These are phyloP conservation scores for Platypus cylindrus DNA, from an alignment of 2,888 invertebrate genomes.

Conservation along the genomic window DNA sequence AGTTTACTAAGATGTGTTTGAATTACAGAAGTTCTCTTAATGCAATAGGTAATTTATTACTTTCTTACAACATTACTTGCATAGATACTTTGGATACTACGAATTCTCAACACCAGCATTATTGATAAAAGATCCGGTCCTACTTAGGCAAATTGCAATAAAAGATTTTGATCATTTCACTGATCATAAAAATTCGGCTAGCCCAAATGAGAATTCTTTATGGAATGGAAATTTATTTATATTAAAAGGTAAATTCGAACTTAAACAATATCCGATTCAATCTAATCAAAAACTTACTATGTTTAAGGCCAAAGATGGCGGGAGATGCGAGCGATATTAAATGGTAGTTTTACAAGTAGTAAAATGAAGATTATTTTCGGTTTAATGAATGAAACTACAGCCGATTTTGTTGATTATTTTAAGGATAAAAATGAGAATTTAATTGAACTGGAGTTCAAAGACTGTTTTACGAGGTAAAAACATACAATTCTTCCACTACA, in stretches of 20 bases:
- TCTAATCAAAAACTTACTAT: no score
- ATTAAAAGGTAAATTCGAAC: slow-evolving; percentile 23
- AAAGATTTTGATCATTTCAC: slow-evolving; percentile 48
- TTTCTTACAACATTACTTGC: no score
- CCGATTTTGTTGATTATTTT: slow-evolving; percentile 20
- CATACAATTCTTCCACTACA: no score
- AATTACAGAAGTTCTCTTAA: no score
- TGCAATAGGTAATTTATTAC: no score
- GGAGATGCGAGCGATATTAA: slow-evolving; percentile 27
- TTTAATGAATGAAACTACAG: slow-evolving; percentile 19
- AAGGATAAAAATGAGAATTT: slow-evolving; percentile 19
- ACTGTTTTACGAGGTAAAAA: slow-evolving; percentile 29
- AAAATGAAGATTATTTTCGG: slow-evolving; percentile 30
- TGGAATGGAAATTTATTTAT: slow-evolving; percentile 35
- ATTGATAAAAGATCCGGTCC: slow-evolving; percentile 42
- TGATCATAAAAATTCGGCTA: slow-evolving; percentile 30
- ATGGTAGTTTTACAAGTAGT: slow-evolving; percentile 29
- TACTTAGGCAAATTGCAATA: slow-evolving; percentile 44
- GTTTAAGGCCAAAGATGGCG: slow-evolving; percentile 24
- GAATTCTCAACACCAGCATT: slow-evolving; percentile 33
- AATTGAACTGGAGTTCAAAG: slow-evolving; percentile 34
- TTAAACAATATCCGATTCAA: no score
- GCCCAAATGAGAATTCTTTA: slow-evolving; percentile 34
- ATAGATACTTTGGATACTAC: slow-evolving; percentile 23
- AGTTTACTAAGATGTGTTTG: no score